Conservation (phyloP, 1,140 invertebrate species). For the Drosophila virilis region DNA sequence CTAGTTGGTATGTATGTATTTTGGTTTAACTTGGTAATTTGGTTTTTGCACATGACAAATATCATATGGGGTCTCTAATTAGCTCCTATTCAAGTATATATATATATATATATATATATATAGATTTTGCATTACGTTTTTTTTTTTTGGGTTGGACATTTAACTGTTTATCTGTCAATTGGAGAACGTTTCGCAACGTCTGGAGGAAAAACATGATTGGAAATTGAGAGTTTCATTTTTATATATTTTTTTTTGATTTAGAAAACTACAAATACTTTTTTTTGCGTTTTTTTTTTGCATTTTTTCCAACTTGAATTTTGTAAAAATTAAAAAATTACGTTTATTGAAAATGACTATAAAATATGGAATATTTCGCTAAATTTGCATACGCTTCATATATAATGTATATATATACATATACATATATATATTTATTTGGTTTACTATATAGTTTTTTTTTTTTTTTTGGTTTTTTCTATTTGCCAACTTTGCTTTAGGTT, state of each 20-base stretch:
- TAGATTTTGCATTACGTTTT: background rate
- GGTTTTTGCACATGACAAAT: slow-evolving; percentile 14
- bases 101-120: slow-evolving; percentile 9
- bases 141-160: slow-evolving; percentile 56
- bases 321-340: slow-evolving; percentile 82
- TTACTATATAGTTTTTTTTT: slow-evolving; percentile 55
- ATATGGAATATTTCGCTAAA: slow-evolving; percentile 80
- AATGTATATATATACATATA: slow-evolving; percentile 46
- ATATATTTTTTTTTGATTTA: slow-evolving; percentile 43
- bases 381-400: slow-evolving; percentile 62
- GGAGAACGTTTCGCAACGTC: slow-evolving; percentile 58
- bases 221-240: slow-evolving; percentile 59
- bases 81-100: slow-evolving; percentile 44
- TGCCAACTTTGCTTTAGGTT: slow-evolving; percentile 44
- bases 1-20: slow-evolving; percentile 43
- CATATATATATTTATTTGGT: slow-evolving; percentile 53
- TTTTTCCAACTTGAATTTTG: slow-evolving; percentile 69
- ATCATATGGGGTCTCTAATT: slow-evolving; percentile 53
- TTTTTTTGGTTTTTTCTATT: slow-evolving; percentile 36
- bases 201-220: slow-evolving; percentile 70
- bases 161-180: slow-evolving; percentile 46
- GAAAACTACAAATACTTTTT: slow-evolving; percentile 73
- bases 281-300: slow-evolving; percentile 42
- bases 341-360: slow-evolving; percentile 81
- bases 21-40: slow-evolving; percentile 28